A percentile compares a stretch with the other conserved stretches of the same genome.
phyloP scores from a whole-genome alignment of 2,113 vertebrate genomes.

The Psammodynastes pulverulentus region DNA sequence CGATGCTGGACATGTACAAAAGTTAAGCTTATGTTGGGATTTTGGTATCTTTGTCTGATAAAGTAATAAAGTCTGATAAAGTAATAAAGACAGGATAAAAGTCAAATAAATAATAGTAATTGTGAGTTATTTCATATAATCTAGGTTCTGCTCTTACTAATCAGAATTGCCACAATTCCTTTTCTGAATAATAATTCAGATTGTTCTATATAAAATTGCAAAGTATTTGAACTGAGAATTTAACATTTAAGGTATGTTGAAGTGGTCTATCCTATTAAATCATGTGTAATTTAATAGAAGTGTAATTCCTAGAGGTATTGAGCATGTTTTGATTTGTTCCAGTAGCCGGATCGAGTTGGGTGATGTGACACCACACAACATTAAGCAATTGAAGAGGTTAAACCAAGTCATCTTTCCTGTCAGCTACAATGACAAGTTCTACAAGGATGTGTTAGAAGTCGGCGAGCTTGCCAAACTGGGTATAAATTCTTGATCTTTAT shows the following conservation, averaged over 20 bases:
- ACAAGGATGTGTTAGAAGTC: constrained; percentile 99
- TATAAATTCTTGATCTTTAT: constrained; percentile 64
- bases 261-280: not conserved
- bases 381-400: constrained; percentile 97
- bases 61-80: not conserved
- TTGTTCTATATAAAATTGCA: not conserved
- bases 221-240: not conserved
- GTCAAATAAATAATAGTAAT: not conserved
- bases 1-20: not conserved
- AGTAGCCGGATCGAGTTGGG: constrained; percentile 99
- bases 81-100: not conserved
- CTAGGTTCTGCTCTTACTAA: constrained; percentile 4
- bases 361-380: constrained; percentile 99
- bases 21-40: not conserved
- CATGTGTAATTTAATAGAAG: not conserved
- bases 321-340: constrained; percentile 95
- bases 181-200: accelerated
- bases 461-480: constrained; percentile 98
- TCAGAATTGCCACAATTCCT: not conserved
- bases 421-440: constrained; percentile 99
- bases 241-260: not conserved
- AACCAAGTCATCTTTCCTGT: constrained; percentile 99
- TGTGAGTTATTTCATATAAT: not conserved
- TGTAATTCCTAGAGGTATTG: constrained; percentile 65
- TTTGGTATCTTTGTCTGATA: not conserved